Conservation (phyloP, 2,113 vertebrate species). For the Oncorhynchus tshawytscha region DNA sequence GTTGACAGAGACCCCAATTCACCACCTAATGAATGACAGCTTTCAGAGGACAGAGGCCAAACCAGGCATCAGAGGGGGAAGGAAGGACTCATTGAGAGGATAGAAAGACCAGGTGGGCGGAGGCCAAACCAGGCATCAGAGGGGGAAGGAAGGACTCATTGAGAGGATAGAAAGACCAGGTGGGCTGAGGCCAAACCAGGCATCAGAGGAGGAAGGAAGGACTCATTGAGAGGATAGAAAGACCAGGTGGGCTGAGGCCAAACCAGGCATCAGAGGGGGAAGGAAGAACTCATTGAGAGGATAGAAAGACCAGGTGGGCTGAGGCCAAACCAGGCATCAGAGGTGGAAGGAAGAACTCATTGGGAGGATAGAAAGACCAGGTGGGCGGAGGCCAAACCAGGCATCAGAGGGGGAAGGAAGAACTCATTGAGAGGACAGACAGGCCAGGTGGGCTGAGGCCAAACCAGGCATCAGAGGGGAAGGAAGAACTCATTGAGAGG, state of each 20-base stretch:
- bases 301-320: too few species aligned
- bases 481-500: background rate
- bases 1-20: conserved; percentile 36
- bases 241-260: too few species aligned
- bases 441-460: too few species aligned
- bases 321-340: conserved; percentile 25
- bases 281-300: too few species aligned
- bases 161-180: background rate
- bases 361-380: background rate
- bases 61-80: conserved; percentile 11
- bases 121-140: conserved; percentile 26
- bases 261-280: too few species aligned
- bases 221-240: too few species aligned
- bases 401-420: conserved; percentile 14
- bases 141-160: conserved; percentile 30
- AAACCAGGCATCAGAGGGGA: background rate
- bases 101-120: background rate
- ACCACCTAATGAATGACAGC: conserved; percentile 57
- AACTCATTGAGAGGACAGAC: conserved; percentile 15
- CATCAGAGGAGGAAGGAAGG: background rate
- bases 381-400: conserved; percentile 30
- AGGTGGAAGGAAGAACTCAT: conserved; percentile 25
- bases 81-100: conserved; percentile 30
- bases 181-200: too few species aligned
- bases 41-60: conserved; percentile 19